Percentiles rank a stretch among this genome's conserved stretches.
Conservation (phyloP, 1,140 invertebrate species). For the Drosophila fuyamai region DNA sequence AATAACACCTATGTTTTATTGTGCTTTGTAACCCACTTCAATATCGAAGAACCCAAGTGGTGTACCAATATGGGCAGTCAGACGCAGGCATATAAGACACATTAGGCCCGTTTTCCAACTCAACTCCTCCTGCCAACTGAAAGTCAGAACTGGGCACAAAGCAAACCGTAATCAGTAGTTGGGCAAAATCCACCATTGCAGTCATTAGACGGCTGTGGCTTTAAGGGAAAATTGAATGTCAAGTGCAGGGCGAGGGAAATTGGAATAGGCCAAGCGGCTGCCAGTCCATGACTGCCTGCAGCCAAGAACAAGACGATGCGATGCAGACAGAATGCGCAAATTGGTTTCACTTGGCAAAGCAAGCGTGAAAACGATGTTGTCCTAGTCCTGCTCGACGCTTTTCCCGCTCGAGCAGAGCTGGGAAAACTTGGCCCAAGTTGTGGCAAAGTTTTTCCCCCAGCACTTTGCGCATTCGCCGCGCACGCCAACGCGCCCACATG, state of each 20-base stretch:
- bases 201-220: slow-evolving; percentile 29
- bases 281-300: slow-evolving; percentile 19
- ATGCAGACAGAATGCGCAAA: slow-evolving; percentile 62
- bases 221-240: slow-evolving; percentile 41
- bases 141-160: slow-evolving; percentile 3
- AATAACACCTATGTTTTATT: too few species aligned
- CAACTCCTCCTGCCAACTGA: neutral
- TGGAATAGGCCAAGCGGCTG: slow-evolving; percentile 7
- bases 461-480: slow-evolving; percentile 40
- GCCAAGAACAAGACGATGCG: slow-evolving; percentile 15
- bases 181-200: slow-evolving; percentile 30
- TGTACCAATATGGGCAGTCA: slow-evolving; percentile 5
- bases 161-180: slow-evolving; percentile 30
- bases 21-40: too few species aligned
- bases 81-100: slow-evolving; percentile 43
- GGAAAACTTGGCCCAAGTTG: slow-evolving; percentile 43
- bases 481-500: slow-evolving; percentile 27
- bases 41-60: neutral
- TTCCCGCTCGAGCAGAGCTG: slow-evolving; percentile 13
- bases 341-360: slow-evolving; percentile 62
- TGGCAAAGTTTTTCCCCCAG: slow-evolving; percentile 34
- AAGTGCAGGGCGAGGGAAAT: slow-evolving; percentile 16
- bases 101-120: slow-evolving; percentile 15
- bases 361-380: slow-evolving; percentile 68
- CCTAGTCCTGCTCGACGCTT: slow-evolving; percentile 25